A percentile compares a stretch with the other conserved stretches of the same genome.
phyloP scores from a whole-genome alignment of 2,113 vertebrate genomes.

The Myanophis thanlyinensis region DNA sequence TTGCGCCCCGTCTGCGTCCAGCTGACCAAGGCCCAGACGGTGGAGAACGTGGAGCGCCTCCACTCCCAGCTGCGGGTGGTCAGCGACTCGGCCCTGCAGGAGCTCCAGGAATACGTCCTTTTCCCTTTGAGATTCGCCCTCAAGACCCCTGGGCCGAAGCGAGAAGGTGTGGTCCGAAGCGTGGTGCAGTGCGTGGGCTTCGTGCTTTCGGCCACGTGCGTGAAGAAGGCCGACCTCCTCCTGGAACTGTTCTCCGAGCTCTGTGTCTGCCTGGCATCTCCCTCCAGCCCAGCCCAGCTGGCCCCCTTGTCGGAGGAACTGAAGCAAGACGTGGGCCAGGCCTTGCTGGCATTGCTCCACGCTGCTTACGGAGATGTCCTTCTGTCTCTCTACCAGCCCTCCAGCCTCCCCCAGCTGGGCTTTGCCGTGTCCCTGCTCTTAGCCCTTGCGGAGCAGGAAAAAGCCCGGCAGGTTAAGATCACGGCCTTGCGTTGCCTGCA shows the following conservation, averaged over 20 bases:
- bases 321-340: constrained; percentile 75
- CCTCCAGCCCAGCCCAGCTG: constrained; percentile 63
- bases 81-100: constrained; percentile 81
- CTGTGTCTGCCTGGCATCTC: constrained; percentile 81
- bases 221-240: constrained; percentile 81
- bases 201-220: constrained; percentile 79
- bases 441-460: constrained; percentile 81
- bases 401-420: constrained; percentile 82
- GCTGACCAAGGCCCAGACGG: constrained; percentile 79
- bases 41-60: constrained; percentile 76
- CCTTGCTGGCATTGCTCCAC: constrained; percentile 81
- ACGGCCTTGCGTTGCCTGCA: constrained; percentile 82
- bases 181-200: constrained; percentile 78
- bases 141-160: constrained; percentile 76
- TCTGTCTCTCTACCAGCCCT: constrained; percentile 78
- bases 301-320: constrained; percentile 81
- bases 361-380: constrained; percentile 79
- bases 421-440: constrained; percentile 85
- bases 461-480: constrained; percentile 77
- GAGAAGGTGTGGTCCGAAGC: constrained; percentile 75
- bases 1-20: constrained; percentile 87
- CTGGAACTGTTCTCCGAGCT: constrained; percentile 86
- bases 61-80: constrained; percentile 70
- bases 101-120: constrained; percentile 91
- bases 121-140: constrained; percentile 90